Evolutionary conservation across 2,797 vertebrate genomes (phyloP).

Genomic region (Schizopygopsis malacanthus): DNA sequence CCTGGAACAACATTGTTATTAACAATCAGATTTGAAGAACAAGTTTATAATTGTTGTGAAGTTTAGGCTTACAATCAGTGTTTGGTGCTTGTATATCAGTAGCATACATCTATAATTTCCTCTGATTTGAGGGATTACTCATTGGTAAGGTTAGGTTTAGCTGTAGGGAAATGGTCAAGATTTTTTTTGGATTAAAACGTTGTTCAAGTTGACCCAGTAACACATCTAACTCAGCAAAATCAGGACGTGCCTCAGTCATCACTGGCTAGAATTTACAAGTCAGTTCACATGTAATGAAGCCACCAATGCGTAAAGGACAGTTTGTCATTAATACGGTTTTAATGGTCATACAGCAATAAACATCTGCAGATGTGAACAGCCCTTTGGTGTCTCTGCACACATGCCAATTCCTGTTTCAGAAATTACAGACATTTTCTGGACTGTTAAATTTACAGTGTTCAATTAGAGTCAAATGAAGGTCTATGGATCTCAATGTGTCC

Average conservation of each 20-base stretch:
- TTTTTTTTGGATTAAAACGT: too few relatives aligned
- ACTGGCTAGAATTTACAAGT: background rate
- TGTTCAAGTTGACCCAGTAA: too few relatives aligned
- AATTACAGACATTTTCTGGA: conserved; percentile 1
- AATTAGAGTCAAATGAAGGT: conserved; percentile 1
- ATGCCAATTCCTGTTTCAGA: background rate
- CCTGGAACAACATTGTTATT: too few relatives aligned
- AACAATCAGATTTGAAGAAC: too few relatives aligned
- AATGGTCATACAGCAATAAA: conserved; percentile 12
- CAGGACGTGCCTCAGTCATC: background rate
- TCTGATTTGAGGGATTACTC: too few relatives aligned
- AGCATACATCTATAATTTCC: too few relatives aligned
- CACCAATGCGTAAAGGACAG: conserved; percentile 18
- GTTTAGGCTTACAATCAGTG: too few relatives aligned
- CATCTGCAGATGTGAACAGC: conserved; percentile 5
- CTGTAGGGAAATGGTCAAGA: too few relatives aligned
- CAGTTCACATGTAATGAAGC: background rate
- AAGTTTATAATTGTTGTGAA: too few relatives aligned
- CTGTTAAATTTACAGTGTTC: conserved; percentile 28
- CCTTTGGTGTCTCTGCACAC: background rate
- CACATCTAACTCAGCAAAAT: too few relatives aligned
- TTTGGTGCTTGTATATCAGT: too few relatives aligned
- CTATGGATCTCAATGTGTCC: background rate
- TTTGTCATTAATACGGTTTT: conserved; percentile 24
- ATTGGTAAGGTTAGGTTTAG: too few relatives aligned